These are phyloP conservation scores for Todus mexicanus DNA, from an alignment of 2,797 vertebrate species.

Conservation along the genomic window DNA sequence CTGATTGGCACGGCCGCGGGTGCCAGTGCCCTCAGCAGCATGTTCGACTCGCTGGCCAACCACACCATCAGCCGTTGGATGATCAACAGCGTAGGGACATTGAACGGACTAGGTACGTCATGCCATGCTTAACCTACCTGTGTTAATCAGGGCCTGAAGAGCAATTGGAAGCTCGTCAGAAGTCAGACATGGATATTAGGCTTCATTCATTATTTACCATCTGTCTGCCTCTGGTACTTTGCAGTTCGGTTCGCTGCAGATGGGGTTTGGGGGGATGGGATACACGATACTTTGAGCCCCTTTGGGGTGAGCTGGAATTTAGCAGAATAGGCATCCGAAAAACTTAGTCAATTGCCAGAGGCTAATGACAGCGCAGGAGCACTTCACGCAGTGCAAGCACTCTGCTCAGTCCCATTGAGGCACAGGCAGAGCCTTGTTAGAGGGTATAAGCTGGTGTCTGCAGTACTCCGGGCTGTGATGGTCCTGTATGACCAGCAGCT, in stretches of 20 bases:
- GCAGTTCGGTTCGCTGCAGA: not conserved
- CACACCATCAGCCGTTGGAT: conserved; percentile 94
- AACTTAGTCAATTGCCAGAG: not conserved
- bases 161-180: not conserved
- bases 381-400: not conserved
- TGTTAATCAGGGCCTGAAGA: not conserved
- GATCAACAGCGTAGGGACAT: conserved; percentile 85
- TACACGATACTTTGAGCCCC: accelerated
- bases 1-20: conserved; percentile 94
- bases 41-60: conserved; percentile 96
- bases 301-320: not conserved
- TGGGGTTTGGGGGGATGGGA: accelerated
- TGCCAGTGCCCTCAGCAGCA: conserved; percentile 93
- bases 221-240: not conserved
- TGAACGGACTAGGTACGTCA: conserved; percentile 85
- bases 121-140: accelerated
- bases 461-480: not conserved
- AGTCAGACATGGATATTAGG: conserved; percentile 14
- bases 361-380: not conserved
- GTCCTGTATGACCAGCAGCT: not conserved
- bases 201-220: conserved; percentile 17
- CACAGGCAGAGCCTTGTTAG: not conserved
- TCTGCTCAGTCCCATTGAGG: accelerated
- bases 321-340: not conserved
- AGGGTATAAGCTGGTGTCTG: not conserved